Base-by-base conservation (phyloP, 2,113 vertebrate genomes). In the Elaphurus davidianus region DNA sequence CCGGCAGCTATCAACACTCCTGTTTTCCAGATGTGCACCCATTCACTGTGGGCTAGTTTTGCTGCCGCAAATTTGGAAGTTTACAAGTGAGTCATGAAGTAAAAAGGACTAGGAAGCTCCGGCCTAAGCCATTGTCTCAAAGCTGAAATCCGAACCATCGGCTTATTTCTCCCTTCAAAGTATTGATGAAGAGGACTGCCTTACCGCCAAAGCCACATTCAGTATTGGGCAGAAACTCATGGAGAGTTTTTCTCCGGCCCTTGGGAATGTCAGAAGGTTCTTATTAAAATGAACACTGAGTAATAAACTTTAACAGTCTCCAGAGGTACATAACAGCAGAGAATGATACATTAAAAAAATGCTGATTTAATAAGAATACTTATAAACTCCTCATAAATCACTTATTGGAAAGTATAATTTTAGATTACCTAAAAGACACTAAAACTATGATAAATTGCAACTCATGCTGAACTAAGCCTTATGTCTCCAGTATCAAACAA, bases 261-360 rank as follows among this genome's bases (percentile, higher is more conserved):
- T 95, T n/a, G 43, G 89, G 83, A 97, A 97, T 57, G 52, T 86
- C 78, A 98, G 97, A 98, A 87, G 90, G 21, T 98, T 98, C 95
- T 91, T 97, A 98, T 98, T 98, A 60, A 98, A 96, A 85, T 85
- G 92, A 92, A 97, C 95, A 97, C 96, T 98, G 98, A 98, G 96
- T 86, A 97, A 89, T 92, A 97, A 98, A 94, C 90, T 96, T 98
- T 98, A 57, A 98, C 97, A 89, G 98, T 98, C 95, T 98, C 94
- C 87, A 97, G 96, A 97, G 95, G 97, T 98, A 94, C 85, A 13
- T 94, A 98, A 95, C 86, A 93, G 97, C 94, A 98, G 96, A 98
- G 76, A 84, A 97, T 97, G 97, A 97, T 96, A 97, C 87, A 97
- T 93, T 82, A 23, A 2, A 82, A 97, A 98, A 98, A 97, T 97